Conservation (phyloP, 1,140 invertebrate genomes). For the Diabrotica virgifera region DNA sequence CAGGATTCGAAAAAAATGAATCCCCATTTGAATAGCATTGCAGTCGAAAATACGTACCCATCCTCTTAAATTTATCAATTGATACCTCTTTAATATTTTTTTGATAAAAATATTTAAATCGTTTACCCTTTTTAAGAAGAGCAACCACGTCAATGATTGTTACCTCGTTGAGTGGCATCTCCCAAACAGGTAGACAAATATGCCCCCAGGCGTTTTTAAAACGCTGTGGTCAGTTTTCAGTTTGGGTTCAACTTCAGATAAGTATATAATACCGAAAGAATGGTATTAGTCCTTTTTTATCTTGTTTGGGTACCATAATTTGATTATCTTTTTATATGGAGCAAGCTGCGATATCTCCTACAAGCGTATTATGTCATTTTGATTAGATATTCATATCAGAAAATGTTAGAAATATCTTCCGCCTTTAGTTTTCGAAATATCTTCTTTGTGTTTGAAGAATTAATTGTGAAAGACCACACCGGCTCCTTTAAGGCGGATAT, state of each 20-base stretch:
- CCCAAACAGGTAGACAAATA: background rate
- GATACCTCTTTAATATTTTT: too few species aligned
- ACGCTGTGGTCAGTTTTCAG: slow-evolving; percentile 1
- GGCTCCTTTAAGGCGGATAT: background rate
- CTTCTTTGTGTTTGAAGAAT: background rate
- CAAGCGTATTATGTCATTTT: slow-evolving; percentile 1
- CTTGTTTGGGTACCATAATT: background rate
- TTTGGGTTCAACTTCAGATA: slow-evolving; percentile 2
- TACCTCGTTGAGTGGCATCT: background rate
- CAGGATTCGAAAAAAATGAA: too few species aligned
- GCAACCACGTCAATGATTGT: background rate
- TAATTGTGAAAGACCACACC: background rate
- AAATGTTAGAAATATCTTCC: background rate
- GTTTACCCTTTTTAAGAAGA: background rate
- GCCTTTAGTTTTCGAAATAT: background rate
- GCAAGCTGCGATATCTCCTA: background rate
- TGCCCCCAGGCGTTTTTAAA: background rate
- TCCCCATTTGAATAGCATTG: too few species aligned
- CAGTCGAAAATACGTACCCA: too few species aligned
- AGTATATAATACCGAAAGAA: slow-evolving; percentile 3
- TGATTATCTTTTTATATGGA: slow-evolving; percentile 3
- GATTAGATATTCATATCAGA: slow-evolving; percentile 3
- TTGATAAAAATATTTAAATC: too few species aligned
- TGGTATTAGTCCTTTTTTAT: slow-evolving; percentile 3
- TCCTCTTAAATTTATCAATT: too few species aligned